Evolutionary conservation across 2,797 vertebrate genomes (phyloP), one percentile per base, ranked within the genome.

Genomic region (Novumbra hubbsi): DNA sequence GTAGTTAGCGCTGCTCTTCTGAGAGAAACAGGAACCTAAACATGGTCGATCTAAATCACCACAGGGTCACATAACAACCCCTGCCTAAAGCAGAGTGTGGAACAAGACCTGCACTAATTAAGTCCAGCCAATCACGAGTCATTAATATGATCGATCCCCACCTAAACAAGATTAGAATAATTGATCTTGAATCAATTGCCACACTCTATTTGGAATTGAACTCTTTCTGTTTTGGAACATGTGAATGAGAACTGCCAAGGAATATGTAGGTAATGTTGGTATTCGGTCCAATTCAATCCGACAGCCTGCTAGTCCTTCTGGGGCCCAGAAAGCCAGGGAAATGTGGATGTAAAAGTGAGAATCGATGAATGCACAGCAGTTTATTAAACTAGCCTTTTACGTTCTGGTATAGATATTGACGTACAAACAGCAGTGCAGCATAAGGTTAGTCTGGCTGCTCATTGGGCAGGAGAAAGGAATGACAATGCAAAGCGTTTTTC

Each of bases 101-200:
- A 74, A 62, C 50, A 12, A 50, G 60, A 74, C 50, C 38, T 38
- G 38, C 38, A 66, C 68, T 81, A 81, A 78, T 75, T 77, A 75
- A 73, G 79, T 30, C 68, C 49, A 73, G 76, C 64, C 62, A 79
- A 80, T 75, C 71, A 80, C 52, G 63, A 69, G 73, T 69, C 70
- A 77, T 77, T 68, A 70, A 41, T 64, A 27, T 27, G 70, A 76
- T 73, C 68, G 80, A 82, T 79, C 74, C 19, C 52, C 21, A n/a
- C 11, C 4, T 24, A 81, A 73, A 70, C 75, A 57, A 71, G 71
- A 81, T 81, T 24, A 34, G 76, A 70, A 30, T 24, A 24, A 48
- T 70, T n/a, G 63, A 81, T 76, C 41, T 68, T 17, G 5, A 75
- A 77, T 80, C 76, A 73, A 82, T 75, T n/a, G 38, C 7, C 38